Conservation (phyloP, 2,888 invertebrate genomes). For the Lamellibrachia satsuma region DNA sequence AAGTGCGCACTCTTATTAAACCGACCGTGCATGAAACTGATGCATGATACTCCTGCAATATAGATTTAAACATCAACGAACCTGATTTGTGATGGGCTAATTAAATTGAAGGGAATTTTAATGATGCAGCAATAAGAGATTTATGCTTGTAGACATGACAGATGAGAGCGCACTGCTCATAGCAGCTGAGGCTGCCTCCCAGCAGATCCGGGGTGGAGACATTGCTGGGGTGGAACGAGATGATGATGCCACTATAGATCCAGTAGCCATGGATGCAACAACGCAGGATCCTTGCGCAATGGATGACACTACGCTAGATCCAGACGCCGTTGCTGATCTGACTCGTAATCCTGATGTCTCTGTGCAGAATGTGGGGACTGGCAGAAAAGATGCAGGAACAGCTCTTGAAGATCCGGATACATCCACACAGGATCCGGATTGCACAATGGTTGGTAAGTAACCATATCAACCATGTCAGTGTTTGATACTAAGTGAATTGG, state of each 20-base stretch:
- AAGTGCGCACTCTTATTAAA: no score
- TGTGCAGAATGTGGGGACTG: background rate
- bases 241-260: slow-evolving; percentile 19
- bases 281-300: background rate
- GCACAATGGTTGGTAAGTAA: background rate
- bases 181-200: slow-evolving; percentile 34
- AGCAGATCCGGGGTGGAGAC: background rate
- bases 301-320: background rate
- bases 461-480: no score
- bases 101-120: background rate
- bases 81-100: no score
- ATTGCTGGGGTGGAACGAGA: background rate
- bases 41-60: no score
- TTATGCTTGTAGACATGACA: slow-evolving; percentile 17
- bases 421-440: slow-evolving; percentile 26
- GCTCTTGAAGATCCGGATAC: background rate
- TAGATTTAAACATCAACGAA: no score
- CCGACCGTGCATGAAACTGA: no score
- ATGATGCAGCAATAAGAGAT: background rate
- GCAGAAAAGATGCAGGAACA: background rate
- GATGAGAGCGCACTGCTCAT: slow-evolving; percentile 43
- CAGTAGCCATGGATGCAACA: background rate
- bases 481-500: no score
- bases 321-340: slow-evolving; percentile 42
- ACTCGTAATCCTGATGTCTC: slow-evolving; percentile 47